Percentiles rank a stretch among this genome's conserved stretches.
These are phyloP conservation scores for Dryadula phaetusa DNA, from an alignment of 2,888 invertebrate species.

Conservation along the genomic window DNA sequence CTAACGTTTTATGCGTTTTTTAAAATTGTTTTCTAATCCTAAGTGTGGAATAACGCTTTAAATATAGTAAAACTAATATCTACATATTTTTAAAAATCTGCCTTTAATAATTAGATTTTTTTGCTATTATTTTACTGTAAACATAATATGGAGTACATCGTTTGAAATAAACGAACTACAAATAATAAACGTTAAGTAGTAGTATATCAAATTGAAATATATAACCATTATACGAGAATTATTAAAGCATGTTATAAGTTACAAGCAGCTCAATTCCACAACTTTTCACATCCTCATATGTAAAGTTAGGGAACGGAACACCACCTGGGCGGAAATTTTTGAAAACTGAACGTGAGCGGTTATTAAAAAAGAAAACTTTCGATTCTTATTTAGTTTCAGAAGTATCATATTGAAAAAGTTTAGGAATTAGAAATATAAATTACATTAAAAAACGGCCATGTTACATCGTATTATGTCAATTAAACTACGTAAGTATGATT, in stretches of 20 bases:
- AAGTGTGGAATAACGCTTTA: too few species aligned
- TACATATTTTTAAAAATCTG: too few species aligned
- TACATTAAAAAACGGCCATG: too few species aligned
- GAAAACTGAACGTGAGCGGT: conserved; percentile 6
- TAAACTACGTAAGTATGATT: too few species aligned
- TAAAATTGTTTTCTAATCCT: too few species aligned
- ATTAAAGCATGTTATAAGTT: conserved; percentile 20
- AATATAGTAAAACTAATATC: too few species aligned
- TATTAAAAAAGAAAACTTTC: conserved; percentile 19
- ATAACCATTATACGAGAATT: background rate
- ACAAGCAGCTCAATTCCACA: background rate
- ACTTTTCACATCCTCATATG: conserved; percentile 11
- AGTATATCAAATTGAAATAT: background rate
- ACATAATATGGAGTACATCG: too few species aligned
- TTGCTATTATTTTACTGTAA: too few species aligned
- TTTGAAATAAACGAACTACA: background rate
- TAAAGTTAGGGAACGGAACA: conserved; percentile 1
- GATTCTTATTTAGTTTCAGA: background rate
- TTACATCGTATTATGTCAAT: too few species aligned
- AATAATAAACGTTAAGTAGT: background rate
- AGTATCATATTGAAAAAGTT: background rate
- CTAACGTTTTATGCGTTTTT: too few species aligned
- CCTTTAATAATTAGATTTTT: too few species aligned
- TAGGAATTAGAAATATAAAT: too few species aligned
- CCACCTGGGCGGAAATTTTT: conserved; percentile 13